Evolutionary conservation across 92 coral and sea anemone species (phyloP).

Genomic region (Siderastrea siderea): DNA sequence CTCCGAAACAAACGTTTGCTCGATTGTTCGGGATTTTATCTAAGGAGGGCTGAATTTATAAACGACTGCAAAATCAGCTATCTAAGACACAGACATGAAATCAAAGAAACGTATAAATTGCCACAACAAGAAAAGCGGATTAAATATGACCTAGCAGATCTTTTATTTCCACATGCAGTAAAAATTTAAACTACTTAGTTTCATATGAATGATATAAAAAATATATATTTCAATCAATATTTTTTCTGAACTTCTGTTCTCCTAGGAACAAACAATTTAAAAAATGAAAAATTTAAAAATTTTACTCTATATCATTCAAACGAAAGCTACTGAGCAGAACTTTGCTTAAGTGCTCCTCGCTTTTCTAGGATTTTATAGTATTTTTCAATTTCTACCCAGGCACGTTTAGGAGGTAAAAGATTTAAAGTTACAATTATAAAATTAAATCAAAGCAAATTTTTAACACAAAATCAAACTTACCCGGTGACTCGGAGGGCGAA

Average conservation of each 20-base stretch:
- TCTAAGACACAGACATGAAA: background rate
- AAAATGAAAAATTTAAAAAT: too few species aligned
- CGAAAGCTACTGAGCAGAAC: too few species aligned
- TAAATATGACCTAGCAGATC: constrained; percentile 1
- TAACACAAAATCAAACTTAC: constrained; percentile 28
- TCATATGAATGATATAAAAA: background rate
- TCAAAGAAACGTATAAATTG: constrained; percentile 12
- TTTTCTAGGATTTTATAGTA: background rate
- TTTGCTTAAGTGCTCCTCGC: too few species aligned
- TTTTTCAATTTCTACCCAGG: background rate
- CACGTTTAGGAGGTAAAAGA: background rate
- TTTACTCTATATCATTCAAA: too few species aligned
- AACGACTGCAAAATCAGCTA: background rate
- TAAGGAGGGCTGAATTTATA: background rate
- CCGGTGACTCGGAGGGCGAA: constrained; percentile 62
- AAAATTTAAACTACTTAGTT: background rate
- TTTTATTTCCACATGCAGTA: background rate
- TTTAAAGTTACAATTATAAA: background rate
- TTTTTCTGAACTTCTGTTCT: background rate
- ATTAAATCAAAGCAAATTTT: background rate
- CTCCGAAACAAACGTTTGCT: background rate
- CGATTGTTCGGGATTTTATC: background rate
- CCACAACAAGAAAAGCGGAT: background rate
- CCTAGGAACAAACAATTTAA: background rate
- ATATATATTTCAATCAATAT: background rate